Evolutionary conservation across 64 coral and sea anemone species (phyloP), one percentile per base, ranked within the genome.

Genomic region (Porites lutea): DNA sequence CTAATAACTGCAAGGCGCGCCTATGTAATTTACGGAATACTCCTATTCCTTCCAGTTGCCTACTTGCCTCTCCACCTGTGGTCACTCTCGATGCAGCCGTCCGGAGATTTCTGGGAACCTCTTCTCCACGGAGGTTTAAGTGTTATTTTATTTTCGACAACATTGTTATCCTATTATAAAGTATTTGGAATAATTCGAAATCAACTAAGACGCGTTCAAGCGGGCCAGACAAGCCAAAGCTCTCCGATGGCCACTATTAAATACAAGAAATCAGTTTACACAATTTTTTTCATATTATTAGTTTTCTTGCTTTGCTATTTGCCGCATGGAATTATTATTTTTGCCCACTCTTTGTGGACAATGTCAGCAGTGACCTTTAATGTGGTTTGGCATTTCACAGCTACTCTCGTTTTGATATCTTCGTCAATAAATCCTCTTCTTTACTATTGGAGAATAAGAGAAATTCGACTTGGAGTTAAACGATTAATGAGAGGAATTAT

Each of bases 361-460:
- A 65, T 19, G 62, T 19, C 62, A 13, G 62, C 62, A 14, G 62
- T 16, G 18, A 57, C 54, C 54, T 57, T 57, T 6, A 57, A 57
- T 57, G 62, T 65, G 13, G 62, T 16, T 4, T 65, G 62, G 62
- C 62, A 65, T 65, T 14, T 65, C 0, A 18, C 62, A 65, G 62
- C 62, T 14, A 65, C 62, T 3, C 2, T 65, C 4, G 18, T 65
- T 13, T 65, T 65, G 4, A 65, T 65, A 16, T 65, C 62, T 14
- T 78, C 75, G 13, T 78, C 52, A 20, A 8, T 78, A 11, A 78
- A 57, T 50, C 75, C 75, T 23, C 8, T 78, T 15, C 49, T 78
- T 55, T 78, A 78, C 20, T 78, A 52, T 13, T 78, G 75, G 75
- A 78, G 52, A 47, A 78, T 78, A 19, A 78, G 9, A 13, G 19